These are phyloP conservation scores for Pogona vitticeps DNA, from an alignment of 2,113 vertebrate genomes.

Conservation along the genomic window DNA sequence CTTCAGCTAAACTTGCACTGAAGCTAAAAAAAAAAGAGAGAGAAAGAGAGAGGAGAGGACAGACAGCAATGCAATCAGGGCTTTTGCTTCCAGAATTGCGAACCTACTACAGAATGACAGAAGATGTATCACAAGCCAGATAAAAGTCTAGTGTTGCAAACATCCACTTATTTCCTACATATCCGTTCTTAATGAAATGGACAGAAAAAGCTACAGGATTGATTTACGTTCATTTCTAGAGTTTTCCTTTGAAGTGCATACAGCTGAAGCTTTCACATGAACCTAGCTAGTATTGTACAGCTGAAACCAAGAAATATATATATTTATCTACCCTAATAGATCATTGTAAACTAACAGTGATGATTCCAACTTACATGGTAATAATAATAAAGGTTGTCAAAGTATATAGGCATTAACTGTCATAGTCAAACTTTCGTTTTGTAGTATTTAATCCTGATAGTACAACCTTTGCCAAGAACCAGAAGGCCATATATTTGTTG, in stretches of 20 bases:
- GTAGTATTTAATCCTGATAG: too few relatives aligned
- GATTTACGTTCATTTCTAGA: not conserved
- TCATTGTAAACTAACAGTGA: accelerated
- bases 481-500: not conserved
- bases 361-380: not conserved
- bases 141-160: conserved; percentile 14
- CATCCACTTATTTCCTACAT: not conserved
- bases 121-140: conserved; percentile 26
- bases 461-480: too few relatives aligned
- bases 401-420: too few relatives aligned
- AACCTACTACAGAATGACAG: conserved; percentile 26
- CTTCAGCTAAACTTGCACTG: conserved; percentile 11
- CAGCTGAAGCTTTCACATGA: not conserved
- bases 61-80: conserved; percentile 14
- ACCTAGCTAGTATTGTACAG: not conserved
- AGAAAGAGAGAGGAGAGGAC: not conserved
- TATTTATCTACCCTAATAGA: not conserved
- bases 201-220: conserved; percentile 5
- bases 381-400: not conserved
- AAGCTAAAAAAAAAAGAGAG: conserved; percentile 55
- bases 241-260: not conserved
- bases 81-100: conserved; percentile 12
- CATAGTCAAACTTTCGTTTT: too few relatives aligned
- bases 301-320: not conserved
- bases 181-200: conserved; percentile 25